A percentile compares a stretch with the other conserved stretches of the same genome.
These are phyloP conservation scores for Microcebus tavaratra DNA, from an alignment of 2,113 vertebrate species.

Conservation along the genomic window DNA sequence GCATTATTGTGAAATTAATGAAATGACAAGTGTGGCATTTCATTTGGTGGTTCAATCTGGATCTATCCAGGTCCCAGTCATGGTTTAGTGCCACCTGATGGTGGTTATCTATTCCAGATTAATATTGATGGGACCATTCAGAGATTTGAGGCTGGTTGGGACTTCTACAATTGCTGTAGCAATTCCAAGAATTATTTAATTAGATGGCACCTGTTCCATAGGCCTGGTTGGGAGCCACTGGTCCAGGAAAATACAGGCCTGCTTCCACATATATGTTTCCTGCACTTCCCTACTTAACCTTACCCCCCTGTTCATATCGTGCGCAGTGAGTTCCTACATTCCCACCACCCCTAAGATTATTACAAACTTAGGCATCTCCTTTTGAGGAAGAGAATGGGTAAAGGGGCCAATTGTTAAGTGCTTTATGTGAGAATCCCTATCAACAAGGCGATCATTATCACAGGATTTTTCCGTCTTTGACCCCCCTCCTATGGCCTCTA, in stretches of 20 bases:
- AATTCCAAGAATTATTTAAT: constrained; percentile 11
- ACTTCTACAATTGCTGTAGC: background rate
- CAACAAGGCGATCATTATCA: background rate
- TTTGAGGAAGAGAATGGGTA: background rate
- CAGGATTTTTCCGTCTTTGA: constrained; percentile 15
- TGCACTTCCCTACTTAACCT: background rate
- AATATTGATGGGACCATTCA: background rate
- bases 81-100: background rate
- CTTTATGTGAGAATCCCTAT: background rate
- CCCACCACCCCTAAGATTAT: background rate
- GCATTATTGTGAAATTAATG: constrained; percentile 14
- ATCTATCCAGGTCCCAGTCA: background rate
- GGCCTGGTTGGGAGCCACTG: background rate
- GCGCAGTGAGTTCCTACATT: background rate
- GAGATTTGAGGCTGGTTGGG: background rate
- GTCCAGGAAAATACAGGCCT: background rate
- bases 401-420: background rate
- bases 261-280: background rate
- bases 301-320: background rate
- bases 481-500: background rate
- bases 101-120: constrained; percentile 10
- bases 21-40: constrained; percentile 22
- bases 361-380: background rate
- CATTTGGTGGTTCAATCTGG: background rate
- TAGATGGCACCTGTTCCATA: background rate